Base-by-base conservation (phyloP, 2,888 invertebrate genomes). In the Hylaea fasciaria region DNA sequence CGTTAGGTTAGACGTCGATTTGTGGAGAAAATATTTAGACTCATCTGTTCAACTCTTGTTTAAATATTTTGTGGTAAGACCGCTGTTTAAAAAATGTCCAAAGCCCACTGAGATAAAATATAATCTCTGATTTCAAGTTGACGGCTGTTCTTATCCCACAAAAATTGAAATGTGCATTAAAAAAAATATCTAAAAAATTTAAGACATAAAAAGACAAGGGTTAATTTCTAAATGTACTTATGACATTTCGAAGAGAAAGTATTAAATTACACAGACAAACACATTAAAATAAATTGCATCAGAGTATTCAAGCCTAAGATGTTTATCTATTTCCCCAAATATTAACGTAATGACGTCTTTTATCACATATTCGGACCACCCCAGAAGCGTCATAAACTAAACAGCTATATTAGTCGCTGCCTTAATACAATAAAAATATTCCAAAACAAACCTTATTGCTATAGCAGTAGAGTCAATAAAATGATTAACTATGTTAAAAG, bases 331-430 rank as follows among this genome's bases (percentile, higher is more conserved):
- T 63, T 57, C 60, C 53, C 40, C 55, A 65, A 65, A 65, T 67
- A 62, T 56, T 43, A 17, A 39, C 14, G 22, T 65, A 66, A 66
- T 66, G 65, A 57, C 51, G 48, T 63, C 39, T 66, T 39, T 57
- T 57, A 67, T 67, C 46, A 61, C 46, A 52, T 54, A 64, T 56
- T 59, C 12, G 44, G 69, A 69, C 69, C 69, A 69, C 69, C 69
- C 58, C 52, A 47, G 50, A 22, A 9, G 55, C 32, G 13, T 37
- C 49, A 44, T 66, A 62, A 64, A 44, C 62, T 43, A 41, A 37
- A 47, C 57, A 47, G 57, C 66, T 64, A 63, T 64, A 68, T 69
- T 62, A 59, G 35, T 47, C 22, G 14, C 14, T 32, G 32, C 49
- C 29, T 46, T 37, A 22, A 22, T 22, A 14, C 43, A 60, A 46